phyloP scores from a whole-genome alignment of 2,888 invertebrate species.

The Mechanitis messenoides region DNA sequence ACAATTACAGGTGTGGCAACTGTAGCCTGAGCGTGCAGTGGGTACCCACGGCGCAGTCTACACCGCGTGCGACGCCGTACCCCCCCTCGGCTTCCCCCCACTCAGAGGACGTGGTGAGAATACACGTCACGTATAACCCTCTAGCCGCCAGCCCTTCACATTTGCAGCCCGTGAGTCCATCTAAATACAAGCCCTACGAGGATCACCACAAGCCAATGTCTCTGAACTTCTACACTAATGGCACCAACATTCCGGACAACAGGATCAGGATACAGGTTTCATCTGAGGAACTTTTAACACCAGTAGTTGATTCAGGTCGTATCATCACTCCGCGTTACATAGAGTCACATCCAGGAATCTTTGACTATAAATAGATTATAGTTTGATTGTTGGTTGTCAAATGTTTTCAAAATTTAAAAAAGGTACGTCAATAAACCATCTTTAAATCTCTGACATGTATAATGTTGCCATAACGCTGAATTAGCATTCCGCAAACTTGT shows the following conservation, averaged over 20 bases:
- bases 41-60: slow-evolving; percentile 76
- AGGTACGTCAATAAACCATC: background rate
- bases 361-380: slow-evolving; percentile 56
- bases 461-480: background rate
- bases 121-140: slow-evolving; percentile 85
- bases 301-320: slow-evolving; percentile 78
- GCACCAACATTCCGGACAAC: slow-evolving; percentile 76
- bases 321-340: slow-evolving; percentile 61
- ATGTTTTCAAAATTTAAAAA: background rate
- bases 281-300: slow-evolving; percentile 80
- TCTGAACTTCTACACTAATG: slow-evolving; percentile 71
- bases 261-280: slow-evolving; percentile 84
- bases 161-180: slow-evolving; percentile 67
- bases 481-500: too few species aligned
- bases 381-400: background rate
- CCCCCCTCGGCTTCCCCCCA: slow-evolving; percentile 79
- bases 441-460: background rate
- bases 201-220: slow-evolving; percentile 65
- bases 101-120: slow-evolving; percentile 82
- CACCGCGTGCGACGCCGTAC: slow-evolving; percentile 81
- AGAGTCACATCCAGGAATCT: slow-evolving; percentile 61
- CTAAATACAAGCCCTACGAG: slow-evolving; percentile 57
- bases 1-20: slow-evolving; percentile 62
- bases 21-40: slow-evolving; percentile 73
- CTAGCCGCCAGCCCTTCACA: slow-evolving; percentile 72